Evolutionary conservation across 2,797 vertebrate genomes (phyloP).

Genomic region (Scomberomorus guttatus): DNA sequence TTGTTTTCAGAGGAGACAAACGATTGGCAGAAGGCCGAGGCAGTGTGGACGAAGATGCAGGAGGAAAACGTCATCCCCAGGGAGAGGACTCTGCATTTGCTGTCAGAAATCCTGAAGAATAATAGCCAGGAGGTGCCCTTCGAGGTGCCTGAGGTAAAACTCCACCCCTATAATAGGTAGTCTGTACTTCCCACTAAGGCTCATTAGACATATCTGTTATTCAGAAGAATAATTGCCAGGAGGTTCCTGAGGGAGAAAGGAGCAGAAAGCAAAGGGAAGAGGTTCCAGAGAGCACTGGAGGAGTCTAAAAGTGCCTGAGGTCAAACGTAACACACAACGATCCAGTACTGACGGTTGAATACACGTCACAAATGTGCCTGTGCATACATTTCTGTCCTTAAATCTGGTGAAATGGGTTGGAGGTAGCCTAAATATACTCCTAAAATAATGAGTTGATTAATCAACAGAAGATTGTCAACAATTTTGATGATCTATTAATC

Average conservation of each 20-base stretch:
- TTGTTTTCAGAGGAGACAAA: constrained; percentile 85
- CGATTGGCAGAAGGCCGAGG: constrained; percentile 90
- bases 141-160: constrained; percentile 90
- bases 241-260: constrained; percentile 25
- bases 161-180: not conserved
- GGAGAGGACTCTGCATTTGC: constrained; percentile 87
- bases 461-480: no score
- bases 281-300: constrained; percentile 25
- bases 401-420: not conserved
- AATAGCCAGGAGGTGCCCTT: constrained; percentile 91
- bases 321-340: constrained; percentile 49
- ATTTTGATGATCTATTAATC: no score
- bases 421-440: not conserved
- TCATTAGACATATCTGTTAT: constrained; percentile 47
- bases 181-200: not conserved
- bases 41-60: constrained; percentile 94
- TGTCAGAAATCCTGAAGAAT: constrained; percentile 87
- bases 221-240: constrained; percentile 49
- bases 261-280: constrained; percentile 23
- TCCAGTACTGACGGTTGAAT: constrained; percentile 25
- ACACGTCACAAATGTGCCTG: constrained; percentile 12
- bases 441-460: not conserved
- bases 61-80: constrained; percentile 94
- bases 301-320: constrained; percentile 48
- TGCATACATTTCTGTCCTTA: not conserved